phyloP scores from a whole-genome alignment of 2,888 invertebrate species.

The Frankliniella intonsa region DNA sequence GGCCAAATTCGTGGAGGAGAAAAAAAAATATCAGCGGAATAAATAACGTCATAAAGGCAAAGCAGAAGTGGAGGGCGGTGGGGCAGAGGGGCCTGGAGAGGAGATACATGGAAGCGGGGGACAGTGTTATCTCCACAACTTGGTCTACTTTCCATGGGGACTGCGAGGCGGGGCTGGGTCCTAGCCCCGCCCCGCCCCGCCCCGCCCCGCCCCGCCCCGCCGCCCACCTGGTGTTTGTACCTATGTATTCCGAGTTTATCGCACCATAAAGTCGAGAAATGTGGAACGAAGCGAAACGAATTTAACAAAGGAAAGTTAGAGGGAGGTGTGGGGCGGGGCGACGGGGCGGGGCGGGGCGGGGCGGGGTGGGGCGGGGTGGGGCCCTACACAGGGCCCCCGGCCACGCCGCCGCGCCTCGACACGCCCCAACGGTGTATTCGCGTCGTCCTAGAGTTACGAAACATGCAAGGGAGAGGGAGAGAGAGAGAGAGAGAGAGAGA shows the following conservation, averaged over 20 bases:
- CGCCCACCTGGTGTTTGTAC: conserved; percentile 24
- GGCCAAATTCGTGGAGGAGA: neutral
- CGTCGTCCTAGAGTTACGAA: neutral
- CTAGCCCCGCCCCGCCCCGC: neutral
- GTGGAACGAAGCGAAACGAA: conserved; percentile 19
- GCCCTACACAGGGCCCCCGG: neutral
- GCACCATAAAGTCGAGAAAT: conserved; percentile 19
- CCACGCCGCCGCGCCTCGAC: neutral
- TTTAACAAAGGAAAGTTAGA: conserved; percentile 4
- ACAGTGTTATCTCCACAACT: conserved; percentile 25
- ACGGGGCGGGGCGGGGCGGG: neutral
- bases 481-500: neutral
- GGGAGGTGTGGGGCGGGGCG: neutral
- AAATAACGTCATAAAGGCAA: neutral
- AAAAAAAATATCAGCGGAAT: neutral
- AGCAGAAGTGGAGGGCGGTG: no score
- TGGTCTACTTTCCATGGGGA: conserved; percentile 20
- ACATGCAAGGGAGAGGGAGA: neutral
- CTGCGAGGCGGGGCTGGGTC: neutral
- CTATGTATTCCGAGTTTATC: conserved; percentile 25
- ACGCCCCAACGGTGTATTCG: neutral
- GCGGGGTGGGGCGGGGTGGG: neutral
- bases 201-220: neutral
- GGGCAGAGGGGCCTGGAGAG: no score
- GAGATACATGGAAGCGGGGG: neutral